A percentile compares a stretch with the other conserved stretches of the same genome.
phyloP scores from a whole-genome alignment of 2,113 vertebrate genomes.

The Gasterosteus aculeatus region DNA sequence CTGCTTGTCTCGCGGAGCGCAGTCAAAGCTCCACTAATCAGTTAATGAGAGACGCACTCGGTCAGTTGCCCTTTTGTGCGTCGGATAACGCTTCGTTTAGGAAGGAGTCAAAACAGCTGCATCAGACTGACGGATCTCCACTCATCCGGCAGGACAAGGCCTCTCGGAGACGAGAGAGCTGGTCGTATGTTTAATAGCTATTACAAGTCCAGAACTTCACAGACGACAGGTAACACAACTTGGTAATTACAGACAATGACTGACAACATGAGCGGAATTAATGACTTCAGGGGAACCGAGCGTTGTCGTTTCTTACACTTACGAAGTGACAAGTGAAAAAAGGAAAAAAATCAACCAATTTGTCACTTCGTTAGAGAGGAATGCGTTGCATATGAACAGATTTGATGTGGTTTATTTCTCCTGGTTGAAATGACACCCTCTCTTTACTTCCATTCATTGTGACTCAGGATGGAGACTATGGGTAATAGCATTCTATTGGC shows the following conservation, averaged over 20 bases:
- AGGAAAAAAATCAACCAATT: slow-evolving; percentile 29
- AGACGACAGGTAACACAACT: slow-evolving; percentile 21
- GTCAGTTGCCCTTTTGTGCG: slow-evolving; percentile 48
- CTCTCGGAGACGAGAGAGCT: slow-evolving; percentile 31
- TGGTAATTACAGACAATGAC: slow-evolving; percentile 62
- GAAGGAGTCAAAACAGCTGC: slow-evolving; percentile 33
- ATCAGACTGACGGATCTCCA: slow-evolving; percentile 43
- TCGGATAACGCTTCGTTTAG: slow-evolving; percentile 64
- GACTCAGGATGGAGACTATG: background rate
- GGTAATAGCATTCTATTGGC: background rate
- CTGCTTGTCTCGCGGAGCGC: slow-evolving; percentile 60
- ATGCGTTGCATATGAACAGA: slow-evolving; percentile 1
- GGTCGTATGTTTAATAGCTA: slow-evolving; percentile 61
- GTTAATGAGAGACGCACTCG: slow-evolving; percentile 79
- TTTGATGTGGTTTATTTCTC: slow-evolving; percentile 36
- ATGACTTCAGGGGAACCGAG: slow-evolving; percentile 4
- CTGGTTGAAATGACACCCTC: slow-evolving; percentile 23
- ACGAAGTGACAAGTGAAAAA: slow-evolving; percentile 13
- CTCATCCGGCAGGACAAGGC: slow-evolving; percentile 24
- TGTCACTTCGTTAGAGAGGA: slow-evolving; percentile 39
- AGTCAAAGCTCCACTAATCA: slow-evolving; percentile 75
- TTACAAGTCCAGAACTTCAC: slow-evolving; percentile 49
- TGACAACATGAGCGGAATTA: slow-evolving; percentile 3
- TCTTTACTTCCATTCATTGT: background rate
- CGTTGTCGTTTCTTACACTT: slow-evolving; percentile 20